Evolutionary conservation across 2,888 invertebrate genomes (phyloP), one percentile per base, ranked within the genome.

Genomic region (Melinaea menophilus): DNA sequence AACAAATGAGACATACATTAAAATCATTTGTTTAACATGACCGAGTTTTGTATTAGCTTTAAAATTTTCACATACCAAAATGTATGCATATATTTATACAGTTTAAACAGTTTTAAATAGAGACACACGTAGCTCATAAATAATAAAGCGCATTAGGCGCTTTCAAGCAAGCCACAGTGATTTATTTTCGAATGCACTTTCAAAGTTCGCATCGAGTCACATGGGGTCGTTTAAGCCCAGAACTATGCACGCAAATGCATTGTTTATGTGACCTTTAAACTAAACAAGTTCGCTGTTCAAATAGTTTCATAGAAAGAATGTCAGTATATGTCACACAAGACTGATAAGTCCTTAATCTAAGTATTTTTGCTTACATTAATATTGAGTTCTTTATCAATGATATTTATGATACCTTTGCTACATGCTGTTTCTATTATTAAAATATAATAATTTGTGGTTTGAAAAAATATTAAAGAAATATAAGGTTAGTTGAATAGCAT

Each of bases 241-340:
- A 56, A 69, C 59, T 67, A 60, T 31, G 55, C 55, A 58, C 51
- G 58, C 51, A 58, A 61, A 57, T 48, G 54, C 62, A 65, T 67
- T 61, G 61, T 56, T 66, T 67, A 64, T 62, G 45, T 61, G 68
- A 68, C 70, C 69, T 71, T 71, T 67, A 66, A 48, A 51, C 46
- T 65, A 68, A 68, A 63, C 66, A 55, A 63, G 62, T 62, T 55
- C 64, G 65, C 62, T 3, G 31, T 51, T 51, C 31, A 51, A 51
- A 51, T 31, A 31, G 51, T 31, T 41, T 41, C 22, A 22, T 22
- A 22, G 41, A 41, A 41, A 9, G 41, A 41, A 7, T 41, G 5
- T 41, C 9, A 66, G 68, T 64, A 59, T 55, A 67, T 64, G 61
- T 69, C 64, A 67, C 62, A 56, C 68, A 66, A 66, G 68, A 55